Conservation (phyloP, 2,797 vertebrate species). For the Ctenopoma multispine region DNA sequence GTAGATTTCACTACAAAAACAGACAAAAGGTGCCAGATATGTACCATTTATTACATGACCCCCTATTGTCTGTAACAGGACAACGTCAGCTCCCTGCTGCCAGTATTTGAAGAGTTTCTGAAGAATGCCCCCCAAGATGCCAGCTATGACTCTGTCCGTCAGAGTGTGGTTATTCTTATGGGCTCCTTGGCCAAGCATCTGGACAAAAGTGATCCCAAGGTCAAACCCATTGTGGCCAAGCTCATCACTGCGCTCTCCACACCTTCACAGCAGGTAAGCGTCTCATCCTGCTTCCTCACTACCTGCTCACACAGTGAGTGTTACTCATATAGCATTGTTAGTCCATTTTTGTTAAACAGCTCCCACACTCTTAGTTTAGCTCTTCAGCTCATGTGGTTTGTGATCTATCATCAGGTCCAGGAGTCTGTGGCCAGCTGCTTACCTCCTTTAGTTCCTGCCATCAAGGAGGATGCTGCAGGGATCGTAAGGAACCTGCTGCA, state of each 20-base stretch:
- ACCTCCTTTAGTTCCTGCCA: slow-evolving; percentile 95
- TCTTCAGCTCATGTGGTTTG: background rate
- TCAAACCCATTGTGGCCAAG: slow-evolving; percentile 98
- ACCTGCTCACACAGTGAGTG: no score
- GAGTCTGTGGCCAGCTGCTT: slow-evolving; percentile 97
- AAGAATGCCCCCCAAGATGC: slow-evolving; percentile 96
- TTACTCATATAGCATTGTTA: background rate
- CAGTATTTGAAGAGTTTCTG: slow-evolving; percentile 98
- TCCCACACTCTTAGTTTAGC: background rate
- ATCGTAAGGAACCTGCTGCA: slow-evolving; percentile 96
- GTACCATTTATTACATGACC: background rate
- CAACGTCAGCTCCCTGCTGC: slow-evolving; percentile 94
- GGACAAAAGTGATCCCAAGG: slow-evolving; percentile 98
- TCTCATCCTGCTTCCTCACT: background rate
- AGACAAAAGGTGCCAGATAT: background rate
- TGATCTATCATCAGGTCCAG: slow-evolving; percentile 87
- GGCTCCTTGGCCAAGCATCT: slow-evolving; percentile 98
- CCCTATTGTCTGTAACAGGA: slow-evolving; percentile 80
- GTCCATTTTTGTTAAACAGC: slow-evolving; percentile 1
- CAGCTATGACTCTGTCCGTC: slow-evolving; percentile 95
- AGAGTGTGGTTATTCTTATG: slow-evolving; percentile 99
- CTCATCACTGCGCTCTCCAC: slow-evolving; percentile 96
- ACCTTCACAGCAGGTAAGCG: slow-evolving; percentile 94
- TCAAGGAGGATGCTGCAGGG: slow-evolving; percentile 95
- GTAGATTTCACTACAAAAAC: background rate